Percentiles rank a stretch among this genome's conserved stretches.
Evolutionary conservation across 2,888 invertebrate genomes (phyloP).

Genomic region (Imbricaverruca yamaguchii): DNA sequence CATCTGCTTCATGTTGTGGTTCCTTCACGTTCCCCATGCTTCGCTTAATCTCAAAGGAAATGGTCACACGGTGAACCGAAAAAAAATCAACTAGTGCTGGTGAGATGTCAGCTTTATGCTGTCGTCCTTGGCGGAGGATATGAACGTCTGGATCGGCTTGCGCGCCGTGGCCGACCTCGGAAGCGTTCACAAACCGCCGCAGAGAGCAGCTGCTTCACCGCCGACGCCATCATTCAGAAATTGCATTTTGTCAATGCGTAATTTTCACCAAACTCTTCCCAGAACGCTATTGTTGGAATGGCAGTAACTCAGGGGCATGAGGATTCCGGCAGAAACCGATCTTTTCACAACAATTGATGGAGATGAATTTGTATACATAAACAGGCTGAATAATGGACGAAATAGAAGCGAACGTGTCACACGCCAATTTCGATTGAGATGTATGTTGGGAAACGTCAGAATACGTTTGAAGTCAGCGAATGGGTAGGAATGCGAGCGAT

Average conservation of each 20-base stretch:
- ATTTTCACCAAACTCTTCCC: not conserved
- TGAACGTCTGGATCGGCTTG: too few species aligned
- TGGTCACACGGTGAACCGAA: too few species aligned
- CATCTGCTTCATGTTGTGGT: too few species aligned
- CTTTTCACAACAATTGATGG: not conserved
- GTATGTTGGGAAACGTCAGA: not conserved
- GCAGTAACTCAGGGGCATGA: not conserved
- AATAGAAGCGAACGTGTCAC: not conserved
- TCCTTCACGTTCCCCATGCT: too few species aligned
- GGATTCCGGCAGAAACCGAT: not conserved
- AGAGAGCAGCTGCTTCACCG: not conserved
- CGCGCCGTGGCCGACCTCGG: too few species aligned
- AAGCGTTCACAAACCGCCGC: too few species aligned
- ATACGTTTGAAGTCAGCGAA: not conserved
- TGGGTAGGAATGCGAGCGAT: not conserved
- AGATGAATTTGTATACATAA: not conserved
- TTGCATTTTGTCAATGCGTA: not conserved
- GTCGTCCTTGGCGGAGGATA: too few species aligned
- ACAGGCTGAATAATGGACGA: not conserved
- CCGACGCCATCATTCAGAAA: not conserved
- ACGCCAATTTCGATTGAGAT: conserved; percentile 3
- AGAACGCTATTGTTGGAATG: not conserved
- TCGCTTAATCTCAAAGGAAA: too few species aligned
- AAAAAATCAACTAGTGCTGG: too few species aligned
- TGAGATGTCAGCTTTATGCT: too few species aligned